Base-by-base conservation (phyloP, 2,888 invertebrate species). In the Andrena flavipes region DNA sequence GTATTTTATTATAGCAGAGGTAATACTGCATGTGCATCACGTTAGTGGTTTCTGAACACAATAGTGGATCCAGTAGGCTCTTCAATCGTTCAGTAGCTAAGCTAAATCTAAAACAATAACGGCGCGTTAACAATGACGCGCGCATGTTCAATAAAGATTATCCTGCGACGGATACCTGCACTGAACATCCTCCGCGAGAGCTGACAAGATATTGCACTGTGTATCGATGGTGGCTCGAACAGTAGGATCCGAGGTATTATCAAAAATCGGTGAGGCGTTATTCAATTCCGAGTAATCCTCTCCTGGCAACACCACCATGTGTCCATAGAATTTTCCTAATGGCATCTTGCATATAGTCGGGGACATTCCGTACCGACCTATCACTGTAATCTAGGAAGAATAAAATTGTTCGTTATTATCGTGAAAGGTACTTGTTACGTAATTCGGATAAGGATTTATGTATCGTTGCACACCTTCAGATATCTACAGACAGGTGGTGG, bases 271-370 rank as follows among this genome's bases (percentile, higher is more conserved):
- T 8, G 91, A 86, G 23, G 91, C 87, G 60, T 89, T 87, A 35
- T 88, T 91, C 49, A 92, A 86, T 69, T 95, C 95, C 1, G 92
- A 91, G 26, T 95, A 94, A 82, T 95, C 93, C 91, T 95, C 95
- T 74, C 95, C 95, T 0, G 95, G 95, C 67, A 98, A 95, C 77
- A 97, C 96, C 2, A 97, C 96, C 56, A 98, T 96, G 93, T 98
- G 98, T 0, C 99, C 99, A 93, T 98, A 99, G 94, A 98, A 99
- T 94, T 97, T 97, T n/a, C 98, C 99, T 51, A 98, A 95, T 0
- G 98, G 98, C 84, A 99, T 98, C 94, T 97, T 97, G 91, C 98
- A 98, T 88, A 98, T 96, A 74, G 98, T 97, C 0, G 98, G 97
- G 30, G 98, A 97, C 97, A 98, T 98, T 63, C 98, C 98, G 92